A percentile compares a stretch with the other conserved stretches of the same genome.
These are phyloP conservation scores for Macrophya annulata DNA, from an alignment of 2,888 invertebrate genomes.

Conservation along the genomic window DNA sequence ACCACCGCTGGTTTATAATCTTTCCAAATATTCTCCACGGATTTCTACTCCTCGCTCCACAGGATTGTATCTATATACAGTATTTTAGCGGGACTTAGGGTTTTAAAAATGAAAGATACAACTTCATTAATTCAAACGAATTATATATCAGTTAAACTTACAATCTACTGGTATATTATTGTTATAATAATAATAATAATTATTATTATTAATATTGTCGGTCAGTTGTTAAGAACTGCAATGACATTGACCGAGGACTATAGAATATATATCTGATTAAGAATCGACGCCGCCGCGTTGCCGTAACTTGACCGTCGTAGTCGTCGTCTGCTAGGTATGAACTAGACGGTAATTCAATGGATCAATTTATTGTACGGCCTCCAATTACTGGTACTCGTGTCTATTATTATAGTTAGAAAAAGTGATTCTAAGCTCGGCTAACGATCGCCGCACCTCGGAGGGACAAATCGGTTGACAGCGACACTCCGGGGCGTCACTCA, in stretches of 20 bases:
- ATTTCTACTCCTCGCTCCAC: neutral
- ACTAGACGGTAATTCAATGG: constrained; percentile 50
- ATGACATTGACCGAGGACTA: constrained; percentile 39
- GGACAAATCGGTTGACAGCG: constrained; percentile 58
- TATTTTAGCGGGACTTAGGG: neutral
- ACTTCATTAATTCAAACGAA: neutral
- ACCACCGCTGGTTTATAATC: neutral
- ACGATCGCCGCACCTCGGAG: constrained; percentile 54
- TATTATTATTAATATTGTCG: neutral
- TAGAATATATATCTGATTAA: constrained; percentile 27
- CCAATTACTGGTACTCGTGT: constrained; percentile 56
- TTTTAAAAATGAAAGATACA: neutral
- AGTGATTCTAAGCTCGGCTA: constrained; percentile 53
- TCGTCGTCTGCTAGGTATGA: neutral
- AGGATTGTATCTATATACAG: no score
- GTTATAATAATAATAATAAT: neutral
- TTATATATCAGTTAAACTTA: neutral
- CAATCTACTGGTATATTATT: neutral
- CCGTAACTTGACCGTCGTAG: constrained; percentile 10
- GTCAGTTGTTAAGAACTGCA: neutral
- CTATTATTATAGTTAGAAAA: constrained; percentile 56
- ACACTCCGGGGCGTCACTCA: constrained; percentile 54
- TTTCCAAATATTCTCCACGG: neutral
- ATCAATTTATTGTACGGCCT: constrained; percentile 56
- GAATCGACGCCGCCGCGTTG: neutral